Conservation (phyloP, 2,888 invertebrate species). For the Papilio gigon region DNA sequence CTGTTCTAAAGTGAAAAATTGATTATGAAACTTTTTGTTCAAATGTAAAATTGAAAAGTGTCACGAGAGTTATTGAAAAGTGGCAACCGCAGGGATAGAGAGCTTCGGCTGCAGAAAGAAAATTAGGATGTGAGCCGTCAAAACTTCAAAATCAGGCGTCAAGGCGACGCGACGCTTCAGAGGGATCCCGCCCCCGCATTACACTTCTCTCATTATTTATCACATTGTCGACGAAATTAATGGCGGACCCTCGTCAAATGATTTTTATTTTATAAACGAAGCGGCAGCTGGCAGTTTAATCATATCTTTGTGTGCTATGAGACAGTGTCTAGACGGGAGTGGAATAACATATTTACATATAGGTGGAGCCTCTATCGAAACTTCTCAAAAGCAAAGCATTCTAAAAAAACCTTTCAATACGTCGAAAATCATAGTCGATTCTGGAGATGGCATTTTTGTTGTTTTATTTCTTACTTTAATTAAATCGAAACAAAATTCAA, state of each 20-base stretch:
- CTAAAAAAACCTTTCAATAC: no score
- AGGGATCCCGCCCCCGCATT: constrained; percentile 72
- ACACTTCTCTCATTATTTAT: constrained; percentile 82
- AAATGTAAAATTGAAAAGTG: constrained; percentile 65
- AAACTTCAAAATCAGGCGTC: constrained; percentile 79
- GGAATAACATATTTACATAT: background rate
- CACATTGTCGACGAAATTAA: constrained; percentile 81
- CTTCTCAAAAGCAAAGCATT: no score
- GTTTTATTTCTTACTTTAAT: no score
- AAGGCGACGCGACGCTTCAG: constrained; percentile 63
- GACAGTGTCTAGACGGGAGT: constrained; percentile 46
- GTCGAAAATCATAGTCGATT: no score
- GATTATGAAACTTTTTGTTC: constrained; percentile 40
- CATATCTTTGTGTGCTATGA: constrained; percentile 69
- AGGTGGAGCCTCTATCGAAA: background rate
- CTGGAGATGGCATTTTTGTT: no score
- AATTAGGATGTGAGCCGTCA: constrained; percentile 80
- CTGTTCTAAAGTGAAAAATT: background rate
- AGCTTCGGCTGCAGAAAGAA: constrained; percentile 65
- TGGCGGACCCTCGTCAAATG: constrained; percentile 80
- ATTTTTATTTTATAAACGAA: constrained; percentile 80
- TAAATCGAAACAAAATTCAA: no score
- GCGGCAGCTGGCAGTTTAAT: constrained; percentile 78
- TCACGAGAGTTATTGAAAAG: constrained; percentile 73
- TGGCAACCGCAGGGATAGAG: constrained; percentile 64